Evolutionary conservation across 30 jellyfish, hydroid and myxozoan species (phyloP), one percentile per base, ranked within the genome.

Genomic region (Morbakka virulenta): DNA sequence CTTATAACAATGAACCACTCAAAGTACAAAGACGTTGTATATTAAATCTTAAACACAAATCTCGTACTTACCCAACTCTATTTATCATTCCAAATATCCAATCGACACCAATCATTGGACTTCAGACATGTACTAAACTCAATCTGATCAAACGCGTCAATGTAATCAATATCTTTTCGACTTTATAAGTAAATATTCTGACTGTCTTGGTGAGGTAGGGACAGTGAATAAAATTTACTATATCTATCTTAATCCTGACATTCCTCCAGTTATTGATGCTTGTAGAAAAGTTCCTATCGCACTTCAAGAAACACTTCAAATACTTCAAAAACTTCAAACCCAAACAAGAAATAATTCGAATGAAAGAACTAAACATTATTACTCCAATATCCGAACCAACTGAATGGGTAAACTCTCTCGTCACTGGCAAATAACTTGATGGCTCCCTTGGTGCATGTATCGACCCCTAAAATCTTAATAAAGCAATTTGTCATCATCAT

Each of bases 191-290:
- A 35, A 75, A 72, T 68, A 13, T 52, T 0, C 12, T 32, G 85
- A 76, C 35, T 83, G 95, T 34, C 51, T 74, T 83, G 88, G 94
- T 3, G 81, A 64, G 28, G n/a, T 64, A 20, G 92, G 94, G 31
- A 52, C 89, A 17, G 52, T 67, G 24, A 64, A 62, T 4, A 51
- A 0, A 3, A 48, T 14, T 2, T 62, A 51, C 35, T 87, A 62
- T 62, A 83, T 83, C 6, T 35, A 2, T 12, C 20, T 62, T 57
- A 31, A 31, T n/a, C n/a, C n/a, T n/a, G n/a, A n/a, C n/a, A n/a
- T n/a, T n/a, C n/a, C n/a, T n/a, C n/a, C n/a, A n/a, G 93, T 83
- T 3, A 51, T 83, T 2, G 66, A 52, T 24, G 62, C 87, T 21
- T 28, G 51, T 21, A 67, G 94, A 31, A 76, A 63, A 0, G 30